Evolutionary conservation across 1,140 invertebrate species (phyloP), one percentile per base, ranked within the genome.

Genomic region (Glomeris maerens): DNA sequence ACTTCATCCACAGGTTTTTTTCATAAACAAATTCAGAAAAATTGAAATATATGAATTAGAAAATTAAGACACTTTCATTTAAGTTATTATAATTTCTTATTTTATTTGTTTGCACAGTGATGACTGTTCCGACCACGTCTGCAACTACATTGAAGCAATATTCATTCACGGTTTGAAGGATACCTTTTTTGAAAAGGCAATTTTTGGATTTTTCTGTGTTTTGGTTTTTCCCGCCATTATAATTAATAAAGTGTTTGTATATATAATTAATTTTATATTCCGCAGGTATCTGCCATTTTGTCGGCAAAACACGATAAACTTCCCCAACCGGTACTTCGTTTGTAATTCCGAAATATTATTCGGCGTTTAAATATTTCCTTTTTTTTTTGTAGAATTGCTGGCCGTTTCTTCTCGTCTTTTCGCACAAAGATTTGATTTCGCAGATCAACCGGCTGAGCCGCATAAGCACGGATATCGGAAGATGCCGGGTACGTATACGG

Each of bases 121-220:
- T 49, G 82, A 86, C 58, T 76, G 78, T 29, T 76, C 78, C 1
- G 82, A 79, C 59, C 73, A 76, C 1, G 62, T 92, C 1, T 89
- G 84, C 60, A 78, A 76, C 40, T 77, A 77, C 1, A 62, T 93
- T 22, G 88, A 95, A 67, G 86, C 86, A 0, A 74, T 92, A 4
- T 89, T 94, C 58, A 70, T 95, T 31, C 89, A 95, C 64, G 88
- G 88, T 0, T 65, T 94, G 1, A 91, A 88, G 62, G 84, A 90
- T 63, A 81, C 81, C n/a, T 77, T 91, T 55, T 67, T 83, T n/a
- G 78, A 80, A 60, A 77, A 79, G 61, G 81, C 86, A 29, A 78
- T 80, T 31, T 10, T 36, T 36, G 17, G 17, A 17, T 36, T 36
- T 10, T 36, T 36, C 31, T 10, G n/a, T n/a, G n/a, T n/a, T n/a